Base-by-base conservation (phyloP, 2,888 invertebrate genomes). In the Ormyrus pomaceus region DNA sequence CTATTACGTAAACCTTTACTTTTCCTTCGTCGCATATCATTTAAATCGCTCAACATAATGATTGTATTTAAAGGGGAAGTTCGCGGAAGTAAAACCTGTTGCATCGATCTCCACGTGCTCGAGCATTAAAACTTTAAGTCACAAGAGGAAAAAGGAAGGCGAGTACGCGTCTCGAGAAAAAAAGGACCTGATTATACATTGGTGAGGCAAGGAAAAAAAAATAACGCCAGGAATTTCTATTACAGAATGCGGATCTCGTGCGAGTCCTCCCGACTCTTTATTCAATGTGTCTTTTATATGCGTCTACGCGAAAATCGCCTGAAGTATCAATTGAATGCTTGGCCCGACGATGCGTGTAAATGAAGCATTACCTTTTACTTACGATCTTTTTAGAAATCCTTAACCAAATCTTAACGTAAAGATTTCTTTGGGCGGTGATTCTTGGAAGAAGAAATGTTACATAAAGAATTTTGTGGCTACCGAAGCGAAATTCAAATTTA, bases 21-120 rank as follows among this genome's bases (percentile, higher is more conserved):
- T 66, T 68, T 48, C 62, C 64, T 51, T 72, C 59, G 53, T 61
- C 72, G 61, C 68, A 56, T 72, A 59, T 77, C 66, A 61, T 65
- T 78, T 66, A 58, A 72, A 72, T 66, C 58, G 53, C 34, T 34
- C 7, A 45, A 13, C 50, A 48, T 59, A 59, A 72, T 65, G 71
- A 78, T 78, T 72, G 72, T 72, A 53, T 72, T 77, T 78, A 72
- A 72, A 68, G 66, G 61, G 72, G 64, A 72, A 34, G 73, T 66
- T 66, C 48, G 61, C 66, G 78, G 55, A 78, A 78, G 66, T 73
- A 68, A 73, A 78, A 78, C 68, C 68, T 73, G 72, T 68, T 78
- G 68, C 55, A 48, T 70, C 70, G 70, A 77, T 70, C 64, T 50
- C 19, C 46, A n/a, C 55, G 55, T 48, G 53, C 59, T 50, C 58